phyloP scores from a whole-genome alignment of 2,888 invertebrate species.

The Idaea biselata region DNA sequence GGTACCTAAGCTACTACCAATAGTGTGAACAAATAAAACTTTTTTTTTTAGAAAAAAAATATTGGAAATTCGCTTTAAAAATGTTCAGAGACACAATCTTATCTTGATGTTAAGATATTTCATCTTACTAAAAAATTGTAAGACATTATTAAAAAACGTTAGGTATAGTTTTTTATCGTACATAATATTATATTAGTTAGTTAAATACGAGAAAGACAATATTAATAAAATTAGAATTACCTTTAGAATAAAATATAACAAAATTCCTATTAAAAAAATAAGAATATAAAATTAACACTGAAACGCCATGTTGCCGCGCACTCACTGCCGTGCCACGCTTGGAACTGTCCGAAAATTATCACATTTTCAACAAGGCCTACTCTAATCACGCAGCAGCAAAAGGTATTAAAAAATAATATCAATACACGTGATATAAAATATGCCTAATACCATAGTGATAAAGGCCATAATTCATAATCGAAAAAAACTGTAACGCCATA shows the following conservation, averaged over 20 bases:
- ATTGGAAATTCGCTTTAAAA: background rate
- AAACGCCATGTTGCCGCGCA: background rate
- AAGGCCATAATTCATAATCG: background rate
- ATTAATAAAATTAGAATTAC: background rate
- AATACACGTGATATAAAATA: background rate
- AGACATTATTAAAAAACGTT: background rate
- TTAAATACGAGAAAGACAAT: background rate
- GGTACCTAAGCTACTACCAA: too few species aligned
- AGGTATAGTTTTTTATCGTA: too few species aligned
- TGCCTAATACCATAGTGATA: background rate
- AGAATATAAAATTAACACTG: background rate
- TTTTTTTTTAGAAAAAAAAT: background rate
- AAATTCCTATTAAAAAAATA: background rate
- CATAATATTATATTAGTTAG: too few species aligned
- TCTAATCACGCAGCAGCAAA: background rate
- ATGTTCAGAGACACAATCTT: background rate
- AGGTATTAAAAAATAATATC: background rate
- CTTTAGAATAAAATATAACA: background rate
- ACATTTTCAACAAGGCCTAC: background rate
- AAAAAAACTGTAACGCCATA: background rate
- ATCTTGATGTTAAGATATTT: background rate
- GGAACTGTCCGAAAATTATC: background rate
- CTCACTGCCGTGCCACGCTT: background rate
- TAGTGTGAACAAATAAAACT: background rate
- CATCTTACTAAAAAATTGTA: background rate